A percentile compares a stretch with the other conserved stretches of the same genome.
phyloP scores from a whole-genome alignment of 2,797 vertebrate genomes.

The Linurgus olivaceus region DNA sequence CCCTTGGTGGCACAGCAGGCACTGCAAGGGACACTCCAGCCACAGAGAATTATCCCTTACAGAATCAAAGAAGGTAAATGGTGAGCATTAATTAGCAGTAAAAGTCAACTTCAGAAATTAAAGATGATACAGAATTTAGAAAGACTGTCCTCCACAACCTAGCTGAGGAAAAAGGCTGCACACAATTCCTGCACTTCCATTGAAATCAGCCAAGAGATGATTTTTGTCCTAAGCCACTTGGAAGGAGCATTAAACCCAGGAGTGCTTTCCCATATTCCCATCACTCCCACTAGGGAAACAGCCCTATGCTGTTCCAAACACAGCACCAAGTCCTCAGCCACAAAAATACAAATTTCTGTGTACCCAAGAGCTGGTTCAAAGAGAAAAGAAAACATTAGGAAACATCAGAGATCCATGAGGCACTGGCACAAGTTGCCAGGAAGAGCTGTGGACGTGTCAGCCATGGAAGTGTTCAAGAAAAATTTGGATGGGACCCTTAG shows the following conservation, averaged over 20 bases:
- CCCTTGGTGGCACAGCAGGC: neutral
- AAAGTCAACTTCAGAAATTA: neutral
- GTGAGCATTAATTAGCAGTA: neutral
- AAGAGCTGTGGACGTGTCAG: neutral
- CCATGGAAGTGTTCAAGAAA: too few species aligned
- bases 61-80: neutral
- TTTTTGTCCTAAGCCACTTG: neutral
- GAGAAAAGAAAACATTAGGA: neutral
- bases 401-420: neutral
- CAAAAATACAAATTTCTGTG: neutral
- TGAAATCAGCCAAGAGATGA: neutral
- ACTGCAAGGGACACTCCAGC: neutral
- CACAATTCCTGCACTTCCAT: accelerated
- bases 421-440: accelerated
- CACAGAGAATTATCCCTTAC: neutral
- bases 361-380: neutral
- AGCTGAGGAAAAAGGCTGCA: neutral
- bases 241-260: neutral
- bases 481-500: neutral
- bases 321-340: neutral
- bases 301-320: neutral
- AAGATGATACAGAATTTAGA: neutral
- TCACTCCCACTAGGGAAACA: neutral
- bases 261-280: neutral
- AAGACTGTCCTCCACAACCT: accelerated